Percentiles rank a stretch among this genome's conserved stretches.
These are phyloP conservation scores for Bubo scandiacus DNA, from an alignment of 2,113 vertebrate species.

Conservation along the genomic window DNA sequence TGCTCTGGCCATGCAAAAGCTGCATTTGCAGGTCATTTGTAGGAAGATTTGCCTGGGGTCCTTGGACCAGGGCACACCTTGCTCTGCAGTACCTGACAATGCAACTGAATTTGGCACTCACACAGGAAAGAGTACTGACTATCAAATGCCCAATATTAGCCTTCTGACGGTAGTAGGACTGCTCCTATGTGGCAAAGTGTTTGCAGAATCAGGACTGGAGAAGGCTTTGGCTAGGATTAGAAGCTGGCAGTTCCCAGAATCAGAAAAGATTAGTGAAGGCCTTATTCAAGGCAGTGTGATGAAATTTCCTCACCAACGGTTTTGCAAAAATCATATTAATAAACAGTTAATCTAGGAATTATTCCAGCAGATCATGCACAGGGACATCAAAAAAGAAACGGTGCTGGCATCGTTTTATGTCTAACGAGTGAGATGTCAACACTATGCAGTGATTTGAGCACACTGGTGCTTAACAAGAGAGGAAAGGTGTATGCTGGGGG, in stretches of 20 bases:
- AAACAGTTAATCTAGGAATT: conserved; percentile 14
- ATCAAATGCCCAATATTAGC: neutral
- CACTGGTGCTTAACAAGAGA: neutral
- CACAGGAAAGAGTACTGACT: neutral
- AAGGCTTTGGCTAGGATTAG: neutral
- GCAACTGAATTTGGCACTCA: neutral
- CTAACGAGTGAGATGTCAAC: neutral
- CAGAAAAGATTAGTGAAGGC: neutral
- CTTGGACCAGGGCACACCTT: neutral
- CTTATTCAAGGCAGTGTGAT: neutral
- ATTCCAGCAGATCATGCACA: neutral
- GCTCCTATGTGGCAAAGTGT: neutral
- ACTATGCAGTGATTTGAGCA: neutral
- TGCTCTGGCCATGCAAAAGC: neutral
- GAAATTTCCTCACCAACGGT: neutral
- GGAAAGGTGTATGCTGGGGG: neutral
- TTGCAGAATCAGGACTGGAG: neutral
- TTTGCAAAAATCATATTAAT: neutral
- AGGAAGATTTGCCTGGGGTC: neutral
- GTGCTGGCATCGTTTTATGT: neutral
- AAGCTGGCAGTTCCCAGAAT: neutral
- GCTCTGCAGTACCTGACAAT: neutral
- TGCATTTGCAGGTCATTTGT: neutral
- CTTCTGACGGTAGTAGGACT: neutral
- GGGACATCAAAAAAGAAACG: conserved; percentile 12